Evolutionary conservation across 2,113 vertebrate genomes (phyloP), one percentile per base, ranked within the genome.

Genomic region (Beaufortia kweichowensis): DNA sequence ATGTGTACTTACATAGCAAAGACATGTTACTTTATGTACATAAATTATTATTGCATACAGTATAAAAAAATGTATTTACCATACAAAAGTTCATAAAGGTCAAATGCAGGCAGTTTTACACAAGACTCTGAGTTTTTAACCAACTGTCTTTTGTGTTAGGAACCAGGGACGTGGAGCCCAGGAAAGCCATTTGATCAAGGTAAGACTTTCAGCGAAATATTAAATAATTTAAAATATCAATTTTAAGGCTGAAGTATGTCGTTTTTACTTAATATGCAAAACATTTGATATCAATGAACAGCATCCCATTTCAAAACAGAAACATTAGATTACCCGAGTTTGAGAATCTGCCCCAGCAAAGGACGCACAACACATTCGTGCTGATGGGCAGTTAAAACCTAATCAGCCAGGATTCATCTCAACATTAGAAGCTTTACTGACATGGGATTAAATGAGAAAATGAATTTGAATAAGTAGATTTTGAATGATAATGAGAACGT

Each of bases 151-250:
- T 24, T 57, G 7, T 84, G 90, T 66, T 79, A 93, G 92, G 92
- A 93, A 83, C 90, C 92, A 50, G 91, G 94, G 79, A 94, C 94
- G 14, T 99, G 97, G 97, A 96, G 89, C 86, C 94, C 95, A 46
- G 89, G 91, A 79, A 98, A 94, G 90, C 90, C 95, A 15, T 95
- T 96, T 79, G 92, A 96, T 90, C 95, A 95, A 93, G 96, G 97
- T 99, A 92, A 86, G 90, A 84, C 84, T 85, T 29, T 75, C 1
- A 21, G 19, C 26, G 17, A 12, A n/a, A 9, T 11, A 17, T 14
- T 35, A 9, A 29, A 57, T 39, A 43, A 21, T 23, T 15, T n/a
- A n/a, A n/a, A 14, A 26, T 35, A 35, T 35, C 9, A 4, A 35
- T 35, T 35, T 35, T 2, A 35, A 35, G 41, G 10, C 10, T 12